phyloP scores from a whole-genome alignment of 2,888 invertebrate species.

The Drosophila lacicola region DNA sequence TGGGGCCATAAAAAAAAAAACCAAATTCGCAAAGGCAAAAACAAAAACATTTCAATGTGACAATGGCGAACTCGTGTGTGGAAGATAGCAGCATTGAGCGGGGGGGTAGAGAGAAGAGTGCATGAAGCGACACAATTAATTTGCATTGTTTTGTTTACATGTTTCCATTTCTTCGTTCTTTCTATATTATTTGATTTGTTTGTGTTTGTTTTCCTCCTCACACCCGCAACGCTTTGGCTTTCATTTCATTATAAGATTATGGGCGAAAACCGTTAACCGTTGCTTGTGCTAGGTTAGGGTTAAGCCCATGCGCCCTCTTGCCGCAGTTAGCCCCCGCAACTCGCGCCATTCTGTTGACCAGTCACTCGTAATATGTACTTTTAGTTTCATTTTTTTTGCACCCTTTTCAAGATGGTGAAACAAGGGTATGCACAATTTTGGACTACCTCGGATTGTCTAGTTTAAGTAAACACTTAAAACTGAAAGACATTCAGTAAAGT shows the following conservation, averaged over 20 bases:
- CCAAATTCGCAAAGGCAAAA: conserved; percentile 30
- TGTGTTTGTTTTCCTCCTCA: not conserved
- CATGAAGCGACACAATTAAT: conserved; percentile 38
- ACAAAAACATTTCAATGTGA: conserved; percentile 47
- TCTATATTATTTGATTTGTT: not conserved
- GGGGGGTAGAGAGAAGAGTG: not conserved
- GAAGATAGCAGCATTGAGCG: not conserved
- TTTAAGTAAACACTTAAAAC: too few species aligned
- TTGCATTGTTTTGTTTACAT: conserved; percentile 52
- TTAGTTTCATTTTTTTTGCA: too few species aligned
- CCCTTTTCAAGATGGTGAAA: too few species aligned
- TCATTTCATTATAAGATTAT: conserved; percentile 15
- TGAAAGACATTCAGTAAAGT: too few species aligned
- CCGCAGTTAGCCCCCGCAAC: conserved; percentile 8
- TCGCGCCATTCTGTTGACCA: too few species aligned
- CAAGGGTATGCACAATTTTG: too few species aligned
- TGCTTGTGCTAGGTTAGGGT: conserved; percentile 75
- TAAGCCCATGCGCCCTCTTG: conserved; percentile 50
- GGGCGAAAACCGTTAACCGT: conserved; percentile 5
- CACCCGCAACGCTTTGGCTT: not conserved
- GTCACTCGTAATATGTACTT: too few species aligned
- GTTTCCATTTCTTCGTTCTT: conserved; percentile 1
- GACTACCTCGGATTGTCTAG: too few species aligned
- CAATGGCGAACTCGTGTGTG: conserved; percentile 7
- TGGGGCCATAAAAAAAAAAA: conserved; percentile 20